phyloP scores from a whole-genome alignment of 2,113 vertebrate genomes.

The Cheilinus undulatus region DNA sequence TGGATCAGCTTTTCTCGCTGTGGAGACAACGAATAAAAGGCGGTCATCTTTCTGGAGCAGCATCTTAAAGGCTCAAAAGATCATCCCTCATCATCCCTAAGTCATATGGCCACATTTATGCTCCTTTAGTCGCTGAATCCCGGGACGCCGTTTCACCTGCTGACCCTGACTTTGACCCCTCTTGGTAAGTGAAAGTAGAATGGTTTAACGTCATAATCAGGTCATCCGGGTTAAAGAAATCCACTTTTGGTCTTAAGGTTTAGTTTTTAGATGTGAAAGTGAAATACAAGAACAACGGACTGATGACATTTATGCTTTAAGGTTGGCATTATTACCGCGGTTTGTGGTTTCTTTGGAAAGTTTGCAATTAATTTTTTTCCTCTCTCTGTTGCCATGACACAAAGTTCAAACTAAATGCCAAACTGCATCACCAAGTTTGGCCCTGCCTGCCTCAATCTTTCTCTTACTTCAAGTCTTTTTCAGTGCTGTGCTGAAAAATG shows the following conservation, averaged over 20 bases:
- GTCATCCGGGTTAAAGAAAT: not conserved
- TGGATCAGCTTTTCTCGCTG: slow-evolving; percentile 95
- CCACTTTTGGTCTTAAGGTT: not conserved
- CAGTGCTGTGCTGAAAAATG: too few species aligned
- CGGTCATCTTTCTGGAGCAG: not conserved
- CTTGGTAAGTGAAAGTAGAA: not conserved
- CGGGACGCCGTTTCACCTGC: not conserved
- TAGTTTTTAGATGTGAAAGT: not conserved
- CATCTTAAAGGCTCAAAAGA: slow-evolving; percentile 24
- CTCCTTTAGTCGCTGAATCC: not conserved
- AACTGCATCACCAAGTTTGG: not conserved
- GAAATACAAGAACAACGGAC: slow-evolving; percentile 11
- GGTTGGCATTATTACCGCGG: slow-evolving; percentile 25
- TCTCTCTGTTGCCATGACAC: slow-evolving; percentile 17
- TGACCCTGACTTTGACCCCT: slow-evolving; percentile 22
- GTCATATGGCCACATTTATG: slow-evolving; percentile 6
- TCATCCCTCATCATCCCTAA: slow-evolving; percentile 1
- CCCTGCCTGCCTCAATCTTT: not conserved
- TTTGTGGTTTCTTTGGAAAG: slow-evolving; percentile 48
- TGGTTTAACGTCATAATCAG: not conserved
- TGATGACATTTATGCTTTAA: slow-evolving; percentile 53
- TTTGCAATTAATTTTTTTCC: slow-evolving; percentile 29
- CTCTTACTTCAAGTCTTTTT: not conserved
- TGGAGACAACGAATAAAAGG: slow-evolving; percentile 36
- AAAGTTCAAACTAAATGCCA: slow-evolving; percentile 68